These are phyloP conservation scores for Ctenochaetus hawaiiensis DNA, from an alignment of 2,797 vertebrate genomes.

Conservation along the genomic window DNA sequence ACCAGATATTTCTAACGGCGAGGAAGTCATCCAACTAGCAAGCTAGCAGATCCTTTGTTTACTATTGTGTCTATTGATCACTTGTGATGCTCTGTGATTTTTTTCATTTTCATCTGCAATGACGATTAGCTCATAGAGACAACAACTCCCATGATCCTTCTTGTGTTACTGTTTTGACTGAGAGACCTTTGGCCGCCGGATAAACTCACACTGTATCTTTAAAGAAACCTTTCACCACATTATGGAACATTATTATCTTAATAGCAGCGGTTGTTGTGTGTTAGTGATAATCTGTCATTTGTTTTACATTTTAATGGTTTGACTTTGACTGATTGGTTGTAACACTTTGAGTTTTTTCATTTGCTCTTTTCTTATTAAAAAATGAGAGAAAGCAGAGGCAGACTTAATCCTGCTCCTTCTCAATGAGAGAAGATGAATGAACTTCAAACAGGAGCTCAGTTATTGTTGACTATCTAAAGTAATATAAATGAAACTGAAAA, in stretches of 20 bases:
- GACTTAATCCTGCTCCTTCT: not conserved
- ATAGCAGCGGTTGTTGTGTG: not conserved
- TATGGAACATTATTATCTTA: not conserved
- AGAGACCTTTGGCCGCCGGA: too few relatives aligned
- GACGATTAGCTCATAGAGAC: too few relatives aligned
- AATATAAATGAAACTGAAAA: conserved; percentile 19
- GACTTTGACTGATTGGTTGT: not conserved
- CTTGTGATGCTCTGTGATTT: too few relatives aligned
- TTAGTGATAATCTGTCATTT: not conserved
- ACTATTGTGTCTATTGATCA: too few relatives aligned
- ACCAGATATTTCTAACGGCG: too few relatives aligned
- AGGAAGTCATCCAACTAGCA: too few relatives aligned
- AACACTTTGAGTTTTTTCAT: conserved; percentile 4
- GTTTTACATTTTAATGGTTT: not conserved
- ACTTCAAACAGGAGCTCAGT: conserved; percentile 33
- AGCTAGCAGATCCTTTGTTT: too few relatives aligned
- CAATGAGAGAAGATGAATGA: conserved; percentile 20
- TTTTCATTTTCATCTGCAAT: too few relatives aligned
- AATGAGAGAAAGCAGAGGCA: not conserved
- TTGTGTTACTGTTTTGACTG: too few relatives aligned
- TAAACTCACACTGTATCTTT: too few relatives aligned
- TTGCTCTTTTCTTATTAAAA: not conserved
- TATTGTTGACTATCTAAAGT: conserved; percentile 16
- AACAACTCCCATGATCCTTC: too few relatives aligned
- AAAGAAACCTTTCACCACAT: not conserved